phyloP scores from a whole-genome alignment of 2,888 invertebrate genomes.

The Lysandra coridon region DNA sequence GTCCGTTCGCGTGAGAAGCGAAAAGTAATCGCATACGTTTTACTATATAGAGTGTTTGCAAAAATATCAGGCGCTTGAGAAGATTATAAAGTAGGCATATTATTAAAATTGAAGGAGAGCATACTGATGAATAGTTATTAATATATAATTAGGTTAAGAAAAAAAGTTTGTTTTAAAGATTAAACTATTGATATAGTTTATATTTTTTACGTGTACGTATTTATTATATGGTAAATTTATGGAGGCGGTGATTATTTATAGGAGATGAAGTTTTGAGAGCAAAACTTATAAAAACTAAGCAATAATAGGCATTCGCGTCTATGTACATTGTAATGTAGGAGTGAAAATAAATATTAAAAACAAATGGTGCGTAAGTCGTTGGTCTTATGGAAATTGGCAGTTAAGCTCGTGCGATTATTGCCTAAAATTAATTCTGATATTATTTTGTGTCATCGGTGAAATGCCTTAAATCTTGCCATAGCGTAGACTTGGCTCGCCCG shows the following conservation, averaged over 20 bases:
- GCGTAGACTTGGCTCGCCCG: conserved; percentile 47
- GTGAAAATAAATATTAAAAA: conserved; percentile 58
- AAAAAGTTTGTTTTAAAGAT: conserved; percentile 79
- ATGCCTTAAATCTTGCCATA: conserved; percentile 68
- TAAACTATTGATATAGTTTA: conserved; percentile 81
- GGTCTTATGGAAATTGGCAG: conserved; percentile 70
- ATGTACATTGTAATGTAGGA: conserved; percentile 77
- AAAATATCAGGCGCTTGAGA: conserved; percentile 77
- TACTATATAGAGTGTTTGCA: conserved; percentile 70
- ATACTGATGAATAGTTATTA: conserved; percentile 80
- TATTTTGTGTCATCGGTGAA: conserved; percentile 66
- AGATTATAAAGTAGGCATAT: conserved; percentile 79
- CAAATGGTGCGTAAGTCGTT: conserved; percentile 77
- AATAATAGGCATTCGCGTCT: conserved; percentile 76
- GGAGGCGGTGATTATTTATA: conserved; percentile 78
- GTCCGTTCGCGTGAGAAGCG: conserved; percentile 65
- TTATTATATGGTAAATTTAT: conserved; percentile 81
- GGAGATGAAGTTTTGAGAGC: conserved; percentile 74
- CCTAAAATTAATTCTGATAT: conserved; percentile 70
- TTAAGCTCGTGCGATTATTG: conserved; percentile 63
- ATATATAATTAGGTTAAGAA: conserved; percentile 77
- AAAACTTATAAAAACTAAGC: conserved; percentile 80
- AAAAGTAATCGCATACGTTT: conserved; percentile 59
- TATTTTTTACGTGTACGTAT: conserved; percentile 81
- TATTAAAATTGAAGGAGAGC: conserved; percentile 77